Percentiles rank a stretch among this genome's conserved stretches.
These are phyloP conservation scores for Zhuqinia jingwanae DNA, from an alignment of 2,888 invertebrate species.

Conservation along the genomic window DNA sequence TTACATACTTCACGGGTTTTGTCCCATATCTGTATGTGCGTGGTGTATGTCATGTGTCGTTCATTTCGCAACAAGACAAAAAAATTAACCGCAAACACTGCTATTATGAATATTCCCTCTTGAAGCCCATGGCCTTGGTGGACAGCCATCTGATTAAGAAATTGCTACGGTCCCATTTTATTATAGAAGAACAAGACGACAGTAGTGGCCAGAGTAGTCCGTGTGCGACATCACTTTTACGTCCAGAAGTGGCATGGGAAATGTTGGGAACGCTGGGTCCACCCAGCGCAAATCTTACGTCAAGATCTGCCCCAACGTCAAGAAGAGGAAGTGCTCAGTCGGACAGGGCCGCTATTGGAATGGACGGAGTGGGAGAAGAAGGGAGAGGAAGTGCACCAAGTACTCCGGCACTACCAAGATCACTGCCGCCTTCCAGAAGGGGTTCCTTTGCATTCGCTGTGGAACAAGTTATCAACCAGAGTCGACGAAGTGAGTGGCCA, in stretches of 20 bases:
- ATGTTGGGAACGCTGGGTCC: slow-evolving; percentile 79
- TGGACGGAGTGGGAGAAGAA: slow-evolving; percentile 77
- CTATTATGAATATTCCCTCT: not conserved
- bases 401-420: slow-evolving; percentile 79
- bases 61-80: too few relatives aligned
- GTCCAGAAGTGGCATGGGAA: slow-evolving; percentile 79
- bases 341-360: slow-evolving; percentile 78
- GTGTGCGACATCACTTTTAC: slow-evolving; percentile 78
- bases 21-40: not conserved
- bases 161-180: slow-evolving; percentile 74
- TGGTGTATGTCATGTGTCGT: not conserved
- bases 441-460: slow-evolving; percentile 79
- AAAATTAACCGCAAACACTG: too few relatives aligned
- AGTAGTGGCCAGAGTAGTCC: slow-evolving; percentile 79
- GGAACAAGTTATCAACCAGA: slow-evolving; percentile 79
- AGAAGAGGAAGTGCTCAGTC: slow-evolving; percentile 79
- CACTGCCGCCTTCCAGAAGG: slow-evolving; percentile 76
- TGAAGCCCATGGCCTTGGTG: slow-evolving; percentile 17
- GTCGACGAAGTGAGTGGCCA: slow-evolving; percentile 78
- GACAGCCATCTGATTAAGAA: slow-evolving; percentile 50
- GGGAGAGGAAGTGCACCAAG: slow-evolving; percentile 77
- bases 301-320: slow-evolving; percentile 79
- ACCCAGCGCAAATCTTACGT: slow-evolving; percentile 78
- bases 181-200: slow-evolving; percentile 79
- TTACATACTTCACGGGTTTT: too few relatives aligned